These are phyloP conservation scores for Acrocephalus arundinaceus DNA, from an alignment of 2,113 vertebrate genomes.

Conservation along the genomic window DNA sequence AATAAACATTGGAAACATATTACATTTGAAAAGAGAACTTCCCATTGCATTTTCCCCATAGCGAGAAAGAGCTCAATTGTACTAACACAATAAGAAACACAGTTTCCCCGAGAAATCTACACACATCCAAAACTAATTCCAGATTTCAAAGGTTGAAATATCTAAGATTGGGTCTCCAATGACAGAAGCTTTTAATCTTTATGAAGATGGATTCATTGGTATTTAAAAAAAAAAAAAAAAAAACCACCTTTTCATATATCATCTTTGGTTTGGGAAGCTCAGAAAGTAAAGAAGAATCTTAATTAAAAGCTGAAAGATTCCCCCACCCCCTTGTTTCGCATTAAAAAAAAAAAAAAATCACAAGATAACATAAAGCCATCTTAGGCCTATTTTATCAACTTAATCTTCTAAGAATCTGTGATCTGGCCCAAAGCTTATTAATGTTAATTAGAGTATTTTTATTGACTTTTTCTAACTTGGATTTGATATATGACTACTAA, in stretches of 20 bases:
- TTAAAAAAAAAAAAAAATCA: background rate
- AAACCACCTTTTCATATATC: background rate
- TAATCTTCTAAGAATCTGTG: background rate
- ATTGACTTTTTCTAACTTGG: background rate
- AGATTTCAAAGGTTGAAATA: background rate
- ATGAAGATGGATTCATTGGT: background rate
- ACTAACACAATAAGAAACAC: background rate
- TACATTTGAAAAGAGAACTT: background rate
- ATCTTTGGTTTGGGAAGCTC: background rate
- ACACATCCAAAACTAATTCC: background rate
- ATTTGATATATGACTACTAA: background rate
- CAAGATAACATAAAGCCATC: background rate
- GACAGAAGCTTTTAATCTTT: background rate
- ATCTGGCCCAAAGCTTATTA: background rate
- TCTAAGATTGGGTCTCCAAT: background rate
- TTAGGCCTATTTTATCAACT: background rate
- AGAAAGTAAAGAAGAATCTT: background rate
- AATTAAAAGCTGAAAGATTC: background rate
- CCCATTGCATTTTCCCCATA: background rate
- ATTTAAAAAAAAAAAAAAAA: background rate
- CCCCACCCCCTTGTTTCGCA: background rate
- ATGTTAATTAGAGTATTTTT: background rate
- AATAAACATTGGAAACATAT: background rate
- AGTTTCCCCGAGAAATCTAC: background rate
- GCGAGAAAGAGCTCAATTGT: background rate